These are phyloP conservation scores for Ennomos erosarius DNA, from an alignment of 2,888 invertebrate genomes.

Conservation along the genomic window DNA sequence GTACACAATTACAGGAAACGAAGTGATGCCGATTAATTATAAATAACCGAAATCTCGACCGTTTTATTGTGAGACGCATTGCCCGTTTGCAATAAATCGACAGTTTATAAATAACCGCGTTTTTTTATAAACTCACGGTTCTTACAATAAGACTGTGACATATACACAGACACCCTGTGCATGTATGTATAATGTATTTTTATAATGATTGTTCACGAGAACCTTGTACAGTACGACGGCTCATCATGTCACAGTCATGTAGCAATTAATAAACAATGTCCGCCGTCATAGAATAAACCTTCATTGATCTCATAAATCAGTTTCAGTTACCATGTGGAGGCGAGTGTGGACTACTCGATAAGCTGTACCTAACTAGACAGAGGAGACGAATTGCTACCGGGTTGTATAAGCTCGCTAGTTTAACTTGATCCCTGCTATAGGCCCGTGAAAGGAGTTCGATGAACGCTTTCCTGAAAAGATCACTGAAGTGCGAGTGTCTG, in stretches of 20 bases:
- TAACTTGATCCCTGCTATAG: slow-evolving; percentile 50
- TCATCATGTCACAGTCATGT: slow-evolving; percentile 50
- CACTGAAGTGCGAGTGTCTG: slow-evolving; percentile 41
- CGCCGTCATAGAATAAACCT: slow-evolving; percentile 62
- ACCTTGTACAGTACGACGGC: slow-evolving; percentile 25
- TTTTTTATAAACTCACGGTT: too few relatives aligned
- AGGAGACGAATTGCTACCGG: slow-evolving; percentile 68
- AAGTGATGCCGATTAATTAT: too few relatives aligned
- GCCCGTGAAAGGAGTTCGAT: slow-evolving; percentile 40
- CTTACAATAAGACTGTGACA: too few relatives aligned
- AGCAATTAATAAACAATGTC: slow-evolving; percentile 63
- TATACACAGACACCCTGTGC: too few relatives aligned
- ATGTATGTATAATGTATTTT: neutral
- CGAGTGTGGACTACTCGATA: slow-evolving; percentile 72
- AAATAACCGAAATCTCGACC: too few relatives aligned
- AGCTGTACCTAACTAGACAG: slow-evolving; percentile 63
- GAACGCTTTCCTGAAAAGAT: slow-evolving; percentile 38
- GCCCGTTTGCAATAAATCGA: too few relatives aligned
- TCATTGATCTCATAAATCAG: slow-evolving; percentile 74
- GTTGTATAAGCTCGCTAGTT: slow-evolving; percentile 47
- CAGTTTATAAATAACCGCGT: too few relatives aligned
- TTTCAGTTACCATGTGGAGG: slow-evolving; percentile 71
- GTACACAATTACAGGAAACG: too few relatives aligned
- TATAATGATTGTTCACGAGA: slow-evolving; percentile 2
- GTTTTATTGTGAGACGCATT: too few relatives aligned